Base-by-base conservation (phyloP, 1,140 invertebrate species). In the Orius insidiosus region DNA sequence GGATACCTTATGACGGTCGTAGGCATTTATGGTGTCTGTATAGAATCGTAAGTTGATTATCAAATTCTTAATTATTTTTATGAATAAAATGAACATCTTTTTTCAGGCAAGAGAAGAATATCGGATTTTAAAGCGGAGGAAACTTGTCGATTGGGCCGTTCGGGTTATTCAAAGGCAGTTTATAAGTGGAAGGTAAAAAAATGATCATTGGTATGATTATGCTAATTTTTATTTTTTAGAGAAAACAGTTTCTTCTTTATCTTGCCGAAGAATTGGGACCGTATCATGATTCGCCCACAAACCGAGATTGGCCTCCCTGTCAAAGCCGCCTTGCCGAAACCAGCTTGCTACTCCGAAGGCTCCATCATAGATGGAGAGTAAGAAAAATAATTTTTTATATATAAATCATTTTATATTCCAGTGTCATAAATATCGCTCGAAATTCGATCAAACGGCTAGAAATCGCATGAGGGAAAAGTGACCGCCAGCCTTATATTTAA, bases 381-480 rank as follows among this genome's bases (percentile, higher is more conserved):
- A 64, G 60, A 37, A 36, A 45, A 15, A 2, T 31, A 37, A n/a
- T n/a, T n/a, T 52, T 56, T 52, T 9, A 24, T 32, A 24, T 44
- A 24, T 37, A 47, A 30, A 41, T 34, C 35, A 47, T 45, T 51
- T 47, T 46, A 45, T 37, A 38, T 61, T 64, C 32, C 58, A 78
- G 70, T 89, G 85, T 65, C 68, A 74, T 47, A 75, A 78, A 52
- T 88, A 86, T 63, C 68, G 84, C n/a, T 60, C 69, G 50, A 72
- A 72, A 42, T 85, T 85, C 58, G 82, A 86, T 63, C 80, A 85
- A 63, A 81, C 75, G 5, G 72, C 78, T 5, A 62, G 80, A 38
- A 85, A 85, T 68, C 68, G 78, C 49, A 86, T 92, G 81, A 67
- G 80, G 53, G 86, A 92, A 92, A 92, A 68, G 79, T 88, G 5